Conservation (phyloP, 2,113 vertebrate species). For the Cryptomyrus ogoouensis region DNA sequence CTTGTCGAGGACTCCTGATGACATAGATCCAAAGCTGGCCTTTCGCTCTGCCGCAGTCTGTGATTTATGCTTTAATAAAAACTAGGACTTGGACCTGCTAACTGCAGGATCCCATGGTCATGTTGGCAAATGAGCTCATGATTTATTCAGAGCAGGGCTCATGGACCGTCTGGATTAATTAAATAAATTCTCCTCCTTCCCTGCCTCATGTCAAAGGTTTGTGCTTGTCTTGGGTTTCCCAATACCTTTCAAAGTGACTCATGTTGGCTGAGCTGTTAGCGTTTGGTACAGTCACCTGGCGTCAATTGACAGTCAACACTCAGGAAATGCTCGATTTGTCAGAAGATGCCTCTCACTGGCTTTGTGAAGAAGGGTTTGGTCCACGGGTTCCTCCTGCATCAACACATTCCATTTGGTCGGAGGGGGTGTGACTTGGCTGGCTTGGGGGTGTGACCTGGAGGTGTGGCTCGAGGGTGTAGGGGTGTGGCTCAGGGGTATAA, state of each 20-base stretch:
- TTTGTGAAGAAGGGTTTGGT: not conserved
- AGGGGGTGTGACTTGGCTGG: not conserved
- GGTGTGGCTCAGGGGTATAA: too few species aligned
- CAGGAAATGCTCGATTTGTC: not conserved
- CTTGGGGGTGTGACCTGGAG: too few species aligned
- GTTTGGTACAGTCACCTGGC: not conserved
- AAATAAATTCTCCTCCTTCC: constrained; percentile 9
- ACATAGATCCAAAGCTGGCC: constrained; percentile 33
- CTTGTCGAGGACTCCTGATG: not conserved
- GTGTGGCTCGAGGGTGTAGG: not conserved
- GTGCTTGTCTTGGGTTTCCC: not conserved
- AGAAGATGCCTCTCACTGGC: not conserved
- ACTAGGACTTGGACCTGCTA: not conserved
- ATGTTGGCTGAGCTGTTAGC: not conserved
- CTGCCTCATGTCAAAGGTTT: not conserved
- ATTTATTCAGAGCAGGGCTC: constrained; percentile 10
- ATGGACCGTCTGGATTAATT: constrained; percentile 14
- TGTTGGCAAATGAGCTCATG: constrained; percentile 20
- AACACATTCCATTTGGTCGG: not conserved
- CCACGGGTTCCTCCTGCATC: not conserved
- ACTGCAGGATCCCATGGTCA: constrained; percentile 11
- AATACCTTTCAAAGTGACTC: not conserved
- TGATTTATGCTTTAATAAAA: constrained; percentile 29
- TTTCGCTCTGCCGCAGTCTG: not conserved
- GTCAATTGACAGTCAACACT: not conserved